Percentiles rank a stretch among this genome's conserved stretches.
These are phyloP conservation scores for Lepidurus couesii DNA, from an alignment of 1,140 invertebrate species.

Conservation along the genomic window DNA sequence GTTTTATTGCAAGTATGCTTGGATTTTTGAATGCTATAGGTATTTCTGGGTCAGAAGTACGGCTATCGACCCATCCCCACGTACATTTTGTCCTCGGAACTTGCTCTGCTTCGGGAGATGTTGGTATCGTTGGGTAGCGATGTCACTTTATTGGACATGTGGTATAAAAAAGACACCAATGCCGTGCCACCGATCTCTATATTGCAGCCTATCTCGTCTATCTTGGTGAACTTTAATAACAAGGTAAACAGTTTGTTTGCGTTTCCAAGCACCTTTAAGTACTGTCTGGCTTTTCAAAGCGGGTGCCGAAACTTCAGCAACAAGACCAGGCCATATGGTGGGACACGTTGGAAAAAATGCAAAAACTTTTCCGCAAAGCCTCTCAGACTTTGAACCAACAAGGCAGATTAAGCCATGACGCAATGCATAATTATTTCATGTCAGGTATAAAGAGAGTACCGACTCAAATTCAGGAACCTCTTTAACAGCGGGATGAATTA, in stretches of 20 bases:
- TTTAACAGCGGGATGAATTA: not conserved
- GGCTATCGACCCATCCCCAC: conserved; percentile 95
- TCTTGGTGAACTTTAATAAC: conserved; percentile 95
- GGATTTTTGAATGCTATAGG: conserved; percentile 47
- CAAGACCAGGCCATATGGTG: conserved; percentile 95
- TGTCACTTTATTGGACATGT: conserved; percentile 75
- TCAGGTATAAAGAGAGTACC: conserved; percentile 61
- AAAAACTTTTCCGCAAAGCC: conserved; percentile 87
- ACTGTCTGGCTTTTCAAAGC: conserved; percentile 49
- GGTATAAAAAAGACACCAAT: conserved; percentile 96
- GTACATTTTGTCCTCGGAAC: conserved; percentile 84
- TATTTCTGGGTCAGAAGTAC: conserved; percentile 96
- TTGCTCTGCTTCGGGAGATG: conserved; percentile 79
- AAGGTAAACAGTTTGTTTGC: conserved; percentile 61
- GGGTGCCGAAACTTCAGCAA: conserved; percentile 89
- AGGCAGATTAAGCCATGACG: conserved; percentile 83
- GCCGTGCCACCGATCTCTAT: conserved; percentile 88
- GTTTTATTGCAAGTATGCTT: conserved; percentile 26
- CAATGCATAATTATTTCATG: conserved; percentile 98
- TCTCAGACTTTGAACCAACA: conserved; percentile 73
- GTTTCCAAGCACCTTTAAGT: conserved; percentile 23
- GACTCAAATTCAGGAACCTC: not conserved
- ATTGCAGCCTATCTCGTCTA: conserved; percentile 93
- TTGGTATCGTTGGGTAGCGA: conserved; percentile 72
- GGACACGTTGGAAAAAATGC: conserved; percentile 92